Conservation (phyloP, 2,113 vertebrate genomes). For the Erpornis zantholeuca region DNA sequence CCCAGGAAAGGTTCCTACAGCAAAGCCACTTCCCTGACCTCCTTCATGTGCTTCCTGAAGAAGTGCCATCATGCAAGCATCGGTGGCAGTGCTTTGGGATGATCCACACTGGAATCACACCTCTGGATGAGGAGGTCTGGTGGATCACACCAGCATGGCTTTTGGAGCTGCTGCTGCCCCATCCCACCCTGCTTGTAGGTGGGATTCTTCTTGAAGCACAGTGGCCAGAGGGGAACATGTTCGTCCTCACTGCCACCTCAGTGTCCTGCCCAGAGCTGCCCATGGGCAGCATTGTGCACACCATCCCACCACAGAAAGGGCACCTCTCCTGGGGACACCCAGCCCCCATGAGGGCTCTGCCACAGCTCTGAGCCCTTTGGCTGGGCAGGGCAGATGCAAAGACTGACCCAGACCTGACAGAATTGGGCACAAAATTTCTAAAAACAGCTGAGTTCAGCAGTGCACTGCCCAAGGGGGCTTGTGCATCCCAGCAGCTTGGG, state of each 20-base stretch:
- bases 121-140: neutral
- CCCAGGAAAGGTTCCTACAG: neutral
- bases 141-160: neutral
- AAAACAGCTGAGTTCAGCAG: neutral
- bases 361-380: neutral
- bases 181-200: neutral
- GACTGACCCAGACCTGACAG: neutral
- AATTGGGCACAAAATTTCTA: neutral
- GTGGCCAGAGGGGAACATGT: neutral
- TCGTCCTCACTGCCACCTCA: fast-evolving
- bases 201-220: neutral
- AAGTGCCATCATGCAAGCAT: fast-evolving
- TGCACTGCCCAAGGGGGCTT: neutral
- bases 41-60: fast-evolving
- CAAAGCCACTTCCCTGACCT: neutral
- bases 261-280: neutral
- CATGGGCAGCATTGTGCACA: fast-evolving
- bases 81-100: neutral
- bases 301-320: fast-evolving
- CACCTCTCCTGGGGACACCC: neutral
- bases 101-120: fast-evolving
- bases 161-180: neutral
- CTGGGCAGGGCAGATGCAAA: neutral
- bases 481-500: neutral
- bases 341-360: neutral